Evolutionary conservation across 2,797 vertebrate species (phyloP).

Genomic region (Ataeniobius toweri): DNA sequence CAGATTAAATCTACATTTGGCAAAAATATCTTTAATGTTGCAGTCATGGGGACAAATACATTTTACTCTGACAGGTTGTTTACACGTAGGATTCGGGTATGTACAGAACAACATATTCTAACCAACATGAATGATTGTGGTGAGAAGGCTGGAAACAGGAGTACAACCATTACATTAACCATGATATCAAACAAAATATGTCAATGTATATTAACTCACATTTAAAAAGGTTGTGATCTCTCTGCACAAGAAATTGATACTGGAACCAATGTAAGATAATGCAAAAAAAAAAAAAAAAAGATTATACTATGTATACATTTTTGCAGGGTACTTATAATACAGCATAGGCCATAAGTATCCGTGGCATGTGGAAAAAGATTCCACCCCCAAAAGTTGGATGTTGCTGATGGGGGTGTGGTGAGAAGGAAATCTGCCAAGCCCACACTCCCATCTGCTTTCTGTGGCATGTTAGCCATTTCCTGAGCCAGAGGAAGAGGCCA

Average conservation of each 20-base stretch:
- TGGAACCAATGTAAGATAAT: not conserved
- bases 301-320: not conserved
- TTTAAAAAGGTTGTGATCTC: not conserved
- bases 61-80: no score
- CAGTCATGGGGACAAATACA: no score
- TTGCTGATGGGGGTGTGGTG: constrained; percentile 50
- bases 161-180: not conserved
- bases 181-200: no score
- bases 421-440: constrained; percentile 50
- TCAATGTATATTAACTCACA: not conserved
- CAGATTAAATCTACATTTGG: no score
- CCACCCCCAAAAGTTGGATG: constrained; percentile 38
- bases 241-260: not conserved
- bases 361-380: constrained; percentile 31
- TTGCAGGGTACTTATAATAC: constrained; percentile 5
- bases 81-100: not conserved
- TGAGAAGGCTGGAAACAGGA: not conserved
- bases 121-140: constrained; percentile 16
- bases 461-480: constrained; percentile 81
- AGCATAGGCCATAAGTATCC: constrained; percentile 9
- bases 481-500: constrained; percentile 67
- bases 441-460: constrained; percentile 69
- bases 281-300: not conserved
- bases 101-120: not conserved
- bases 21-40: no score